Conservation (phyloP, 2,113 vertebrate genomes). For the Narcine bancroftii region DNA sequence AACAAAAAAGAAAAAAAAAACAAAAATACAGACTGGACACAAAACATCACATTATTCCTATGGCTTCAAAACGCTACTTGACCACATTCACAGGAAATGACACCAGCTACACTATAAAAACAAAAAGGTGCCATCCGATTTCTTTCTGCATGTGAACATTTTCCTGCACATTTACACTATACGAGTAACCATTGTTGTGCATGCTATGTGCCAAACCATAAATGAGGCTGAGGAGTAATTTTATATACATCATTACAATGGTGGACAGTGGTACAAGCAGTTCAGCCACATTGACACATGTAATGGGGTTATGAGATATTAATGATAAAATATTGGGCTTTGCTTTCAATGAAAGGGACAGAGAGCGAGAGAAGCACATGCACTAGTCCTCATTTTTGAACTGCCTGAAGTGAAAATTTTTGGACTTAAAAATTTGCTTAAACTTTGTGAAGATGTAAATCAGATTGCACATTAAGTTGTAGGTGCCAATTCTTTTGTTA, state of each 20-base stretch:
- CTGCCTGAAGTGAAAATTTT: not conserved
- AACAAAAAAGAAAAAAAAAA: conserved; percentile 56
- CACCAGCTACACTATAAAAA: conserved; percentile 71
- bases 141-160: conserved; percentile 54
- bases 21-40: conserved; percentile 66
- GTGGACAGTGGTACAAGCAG: conserved; percentile 38
- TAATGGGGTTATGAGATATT: conserved; percentile 21
- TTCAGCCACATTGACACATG: conserved; percentile 37
- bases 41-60: conserved; percentile 75
- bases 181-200: conserved; percentile 63
- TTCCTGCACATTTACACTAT: conserved; percentile 55
- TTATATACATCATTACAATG: conserved; percentile 35
- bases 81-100: conserved; percentile 74
- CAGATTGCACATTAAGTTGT: not conserved
- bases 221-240: conserved; percentile 37
- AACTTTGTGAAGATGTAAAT: not conserved
- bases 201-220: conserved; percentile 69
- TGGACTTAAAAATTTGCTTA: not conserved
- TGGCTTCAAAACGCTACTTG: conserved; percentile 79
- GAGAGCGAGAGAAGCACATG: conserved; percentile 25
- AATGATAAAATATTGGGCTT: conserved; percentile 14
- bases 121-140: conserved; percentile 63
- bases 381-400: conserved; percentile 21
- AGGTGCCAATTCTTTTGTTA: not conserved
- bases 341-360: not conserved